These are phyloP conservation scores for Cantharis nigra DNA, from an alignment of 2,888 invertebrate genomes.

Conservation along the genomic window DNA sequence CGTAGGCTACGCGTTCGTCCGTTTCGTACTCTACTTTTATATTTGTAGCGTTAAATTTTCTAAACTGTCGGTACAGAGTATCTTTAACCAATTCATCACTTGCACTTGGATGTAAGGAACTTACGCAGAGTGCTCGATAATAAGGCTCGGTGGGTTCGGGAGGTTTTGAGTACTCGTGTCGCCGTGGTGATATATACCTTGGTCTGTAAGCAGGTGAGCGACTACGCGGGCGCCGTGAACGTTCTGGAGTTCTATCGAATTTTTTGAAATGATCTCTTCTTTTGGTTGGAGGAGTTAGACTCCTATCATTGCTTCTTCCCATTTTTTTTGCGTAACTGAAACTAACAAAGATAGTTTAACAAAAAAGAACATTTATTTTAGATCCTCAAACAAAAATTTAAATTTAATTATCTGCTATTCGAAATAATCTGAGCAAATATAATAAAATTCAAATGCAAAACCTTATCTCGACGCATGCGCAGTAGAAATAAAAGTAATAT, in stretches of 20 bases:
- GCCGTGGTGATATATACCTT: slow-evolving; percentile 63
- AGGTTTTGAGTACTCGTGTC: slow-evolving; percentile 77
- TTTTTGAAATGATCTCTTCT: slow-evolving; percentile 84
- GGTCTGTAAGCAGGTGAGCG: slow-evolving; percentile 69
- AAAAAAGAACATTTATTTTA: too few relatives aligned
- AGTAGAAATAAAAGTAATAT: too few relatives aligned
- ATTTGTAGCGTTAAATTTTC: slow-evolving; percentile 93
- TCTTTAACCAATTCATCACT: slow-evolving; percentile 93
- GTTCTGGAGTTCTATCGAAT: slow-evolving; percentile 80
- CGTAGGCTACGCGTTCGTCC: slow-evolving; percentile 94
- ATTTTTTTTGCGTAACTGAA: slow-evolving; percentile 89
- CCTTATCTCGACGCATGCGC: too few relatives aligned
- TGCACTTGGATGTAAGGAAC: slow-evolving; percentile 90
- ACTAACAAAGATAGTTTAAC: slow-evolving; percentile 53
- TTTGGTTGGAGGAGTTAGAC: slow-evolving; percentile 77
- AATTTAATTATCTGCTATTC: too few relatives aligned
- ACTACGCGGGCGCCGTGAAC: slow-evolving; percentile 77
- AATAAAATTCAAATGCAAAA: too few relatives aligned
- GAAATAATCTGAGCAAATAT: too few relatives aligned
- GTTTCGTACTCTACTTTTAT: slow-evolving; percentile 89
- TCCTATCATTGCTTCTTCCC: slow-evolving; percentile 83
- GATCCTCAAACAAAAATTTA: too few relatives aligned
- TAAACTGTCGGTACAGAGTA: slow-evolving; percentile 89
- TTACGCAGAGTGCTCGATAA: slow-evolving; percentile 88
- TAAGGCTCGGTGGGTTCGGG: slow-evolving; percentile 77